Percentiles rank a stretch among this genome's conserved stretches.
Evolutionary conservation across 2,113 vertebrate genomes (phyloP).

Genomic region (Lampris megalopsis): DNA sequence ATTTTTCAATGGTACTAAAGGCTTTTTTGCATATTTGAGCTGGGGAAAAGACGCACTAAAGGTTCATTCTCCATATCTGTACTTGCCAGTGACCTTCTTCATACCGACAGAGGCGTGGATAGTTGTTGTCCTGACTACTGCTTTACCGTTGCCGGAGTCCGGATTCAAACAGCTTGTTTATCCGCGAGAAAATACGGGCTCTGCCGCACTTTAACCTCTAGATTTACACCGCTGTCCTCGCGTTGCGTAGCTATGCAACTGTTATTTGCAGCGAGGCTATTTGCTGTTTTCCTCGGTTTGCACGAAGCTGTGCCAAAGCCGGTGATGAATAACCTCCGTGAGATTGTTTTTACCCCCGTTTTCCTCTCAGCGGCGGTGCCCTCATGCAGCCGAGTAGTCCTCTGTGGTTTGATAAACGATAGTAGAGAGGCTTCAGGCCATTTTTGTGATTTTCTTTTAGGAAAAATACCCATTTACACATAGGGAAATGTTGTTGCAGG

Average conservation of each 20-base stretch:
- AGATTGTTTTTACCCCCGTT: background rate
- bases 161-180: constrained; percentile 8
- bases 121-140: background rate
- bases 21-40: too few relatives aligned
- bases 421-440: constrained; percentile 21
- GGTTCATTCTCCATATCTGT: background rate
- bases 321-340: background rate
- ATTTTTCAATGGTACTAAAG: too few relatives aligned
- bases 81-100: background rate
- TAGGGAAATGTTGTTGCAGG: constrained; percentile 19
- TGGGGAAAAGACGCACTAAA: too few relatives aligned
- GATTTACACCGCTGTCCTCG: constrained; percentile 22
- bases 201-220: background rate
- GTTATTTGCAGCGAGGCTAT: background rate
- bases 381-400: too few relatives aligned
- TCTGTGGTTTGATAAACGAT: constrained; percentile 3
- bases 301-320: background rate
- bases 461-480: background rate
- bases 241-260: constrained; percentile 26
- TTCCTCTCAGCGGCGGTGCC: background rate
- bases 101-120: background rate
- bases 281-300: constrained; percentile 8
- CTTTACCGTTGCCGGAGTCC: background rate
- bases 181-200: background rate
- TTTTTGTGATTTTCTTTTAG: constrained; percentile 26